A percentile compares a stretch with the other conserved stretches of the same genome.
Evolutionary conservation across 2,888 invertebrate species (phyloP).

Genomic region (Thalpophila matura): DNA sequence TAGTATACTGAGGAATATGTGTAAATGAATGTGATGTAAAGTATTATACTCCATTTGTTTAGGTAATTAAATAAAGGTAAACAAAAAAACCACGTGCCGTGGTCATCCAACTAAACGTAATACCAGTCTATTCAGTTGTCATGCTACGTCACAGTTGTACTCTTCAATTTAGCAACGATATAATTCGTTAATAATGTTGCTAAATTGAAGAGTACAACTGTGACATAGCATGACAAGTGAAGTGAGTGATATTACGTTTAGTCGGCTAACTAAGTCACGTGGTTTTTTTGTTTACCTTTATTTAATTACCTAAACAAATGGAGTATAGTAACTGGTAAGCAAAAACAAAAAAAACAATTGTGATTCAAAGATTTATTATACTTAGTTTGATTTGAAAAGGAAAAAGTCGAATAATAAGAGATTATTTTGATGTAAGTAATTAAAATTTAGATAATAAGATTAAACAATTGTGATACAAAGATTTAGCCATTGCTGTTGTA

Average conservation of each 20-base stretch:
- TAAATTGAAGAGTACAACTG: conserved; percentile 24
- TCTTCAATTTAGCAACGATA: conserved; percentile 24
- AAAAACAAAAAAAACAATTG: conserved; percentile 28
- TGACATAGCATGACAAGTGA: conserved; percentile 19
- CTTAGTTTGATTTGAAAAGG: conserved; percentile 29
- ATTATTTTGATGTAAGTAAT: conserved; percentile 23
- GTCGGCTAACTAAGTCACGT: conserved; percentile 15
- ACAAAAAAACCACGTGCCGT: conserved; percentile 29
- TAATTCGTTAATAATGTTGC: conserved; percentile 28
- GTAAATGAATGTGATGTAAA: conserved; percentile 32
- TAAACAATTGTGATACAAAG: conserved; percentile 31
- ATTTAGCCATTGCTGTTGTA: conserved; percentile 32
- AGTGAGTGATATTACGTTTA: conserved; percentile 23
- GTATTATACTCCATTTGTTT: conserved; percentile 29
- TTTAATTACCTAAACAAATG: conserved; percentile 27
- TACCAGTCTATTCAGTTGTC: no score
- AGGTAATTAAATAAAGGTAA: conserved; percentile 25
- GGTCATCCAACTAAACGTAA: conserved; percentile 23
- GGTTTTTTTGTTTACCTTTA: conserved; percentile 24
- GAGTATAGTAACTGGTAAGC: conserved; percentile 24
- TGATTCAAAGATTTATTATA: conserved; percentile 34
- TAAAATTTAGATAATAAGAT: conserved; percentile 23
- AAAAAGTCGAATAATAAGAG: conserved; percentile 31
- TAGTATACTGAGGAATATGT: conserved; percentile 34
- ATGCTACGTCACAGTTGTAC: conserved; percentile 20